Percentiles rank a stretch among this genome's conserved stretches.
Evolutionary conservation across 2,888 invertebrate genomes (phyloP).

Genomic region (Mimas tiliae): DNA sequence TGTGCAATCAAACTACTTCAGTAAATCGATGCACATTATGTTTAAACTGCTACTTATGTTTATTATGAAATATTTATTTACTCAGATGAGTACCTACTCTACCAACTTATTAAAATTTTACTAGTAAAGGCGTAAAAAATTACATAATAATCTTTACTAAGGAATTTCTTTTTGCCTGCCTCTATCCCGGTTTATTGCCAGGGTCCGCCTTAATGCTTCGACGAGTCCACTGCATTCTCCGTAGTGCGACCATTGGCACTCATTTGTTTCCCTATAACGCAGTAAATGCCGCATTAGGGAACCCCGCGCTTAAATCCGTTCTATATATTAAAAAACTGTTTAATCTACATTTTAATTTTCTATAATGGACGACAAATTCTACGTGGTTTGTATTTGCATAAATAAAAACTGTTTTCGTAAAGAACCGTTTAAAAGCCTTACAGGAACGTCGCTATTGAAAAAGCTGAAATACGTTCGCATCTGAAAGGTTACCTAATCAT

Average conservation of each 20-base stretch:
- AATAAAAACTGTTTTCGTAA: not conserved
- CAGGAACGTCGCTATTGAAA: conserved; percentile 1
- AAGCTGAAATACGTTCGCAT: not conserved
- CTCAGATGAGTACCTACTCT: not conserved
- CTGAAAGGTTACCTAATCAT: conserved; percentile 37
- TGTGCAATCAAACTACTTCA: conserved; percentile 63
- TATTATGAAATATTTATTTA: conserved; percentile 28
- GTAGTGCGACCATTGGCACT: too few species aligned
- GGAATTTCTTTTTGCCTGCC: not conserved
- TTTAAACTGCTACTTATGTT: conserved; percentile 20
- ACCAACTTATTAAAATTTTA: not conserved
- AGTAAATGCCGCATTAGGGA: too few species aligned
- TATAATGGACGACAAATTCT: not conserved
- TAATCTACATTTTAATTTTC: too few species aligned
- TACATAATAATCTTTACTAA: not conserved
- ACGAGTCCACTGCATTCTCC: too few species aligned
- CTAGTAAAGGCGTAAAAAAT: not conserved
- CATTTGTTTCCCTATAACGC: too few species aligned
- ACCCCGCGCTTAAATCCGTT: too few species aligned
- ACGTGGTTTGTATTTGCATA: not conserved
- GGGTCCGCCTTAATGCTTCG: too few species aligned
- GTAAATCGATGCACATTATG: conserved; percentile 45
- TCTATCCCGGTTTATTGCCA: too few species aligned
- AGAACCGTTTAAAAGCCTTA: not conserved
- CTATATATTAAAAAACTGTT: too few species aligned